Evolutionary conservation across 2,888 invertebrate species (phyloP).

Genomic region (Dryococelus australis): DNA sequence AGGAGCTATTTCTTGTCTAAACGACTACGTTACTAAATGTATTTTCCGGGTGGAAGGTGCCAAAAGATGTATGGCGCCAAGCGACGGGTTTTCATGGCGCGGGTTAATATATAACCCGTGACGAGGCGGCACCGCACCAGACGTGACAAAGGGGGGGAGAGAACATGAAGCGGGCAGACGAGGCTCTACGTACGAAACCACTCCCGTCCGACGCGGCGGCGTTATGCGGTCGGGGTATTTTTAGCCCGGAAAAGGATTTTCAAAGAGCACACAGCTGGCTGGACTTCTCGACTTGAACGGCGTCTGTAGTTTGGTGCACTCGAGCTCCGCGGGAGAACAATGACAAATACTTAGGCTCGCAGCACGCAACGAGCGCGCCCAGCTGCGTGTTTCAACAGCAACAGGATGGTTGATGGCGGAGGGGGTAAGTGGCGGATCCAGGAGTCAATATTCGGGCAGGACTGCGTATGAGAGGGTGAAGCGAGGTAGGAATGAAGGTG

Average conservation of each 20-base stretch:
- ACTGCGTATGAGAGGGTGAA: no score
- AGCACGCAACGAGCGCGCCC: no score
- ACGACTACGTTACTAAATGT: background rate
- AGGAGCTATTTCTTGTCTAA: background rate
- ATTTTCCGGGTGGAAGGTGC: constrained; percentile 16
- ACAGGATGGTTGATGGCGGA: no score
- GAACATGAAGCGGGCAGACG: background rate
- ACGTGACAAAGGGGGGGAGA: background rate
- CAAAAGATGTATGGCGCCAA: background rate
- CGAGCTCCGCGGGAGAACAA: no score
- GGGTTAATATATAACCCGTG: background rate
- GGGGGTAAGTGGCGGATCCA: no score
- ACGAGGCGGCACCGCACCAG: background rate
- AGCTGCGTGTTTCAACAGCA: no score
- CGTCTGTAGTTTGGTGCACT: no score
- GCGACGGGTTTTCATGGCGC: no score
- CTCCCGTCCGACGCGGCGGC: constrained; percentile 16
- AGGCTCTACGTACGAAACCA: background rate
- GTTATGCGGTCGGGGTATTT: background rate
- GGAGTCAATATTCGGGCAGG: no score
- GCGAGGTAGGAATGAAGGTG: no score
- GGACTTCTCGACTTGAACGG: background rate
- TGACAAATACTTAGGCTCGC: no score
- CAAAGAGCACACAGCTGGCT: background rate
- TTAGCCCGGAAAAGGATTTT: background rate